Conservation (phyloP, 2,888 invertebrate species). For the Aethes cnicana region DNA sequence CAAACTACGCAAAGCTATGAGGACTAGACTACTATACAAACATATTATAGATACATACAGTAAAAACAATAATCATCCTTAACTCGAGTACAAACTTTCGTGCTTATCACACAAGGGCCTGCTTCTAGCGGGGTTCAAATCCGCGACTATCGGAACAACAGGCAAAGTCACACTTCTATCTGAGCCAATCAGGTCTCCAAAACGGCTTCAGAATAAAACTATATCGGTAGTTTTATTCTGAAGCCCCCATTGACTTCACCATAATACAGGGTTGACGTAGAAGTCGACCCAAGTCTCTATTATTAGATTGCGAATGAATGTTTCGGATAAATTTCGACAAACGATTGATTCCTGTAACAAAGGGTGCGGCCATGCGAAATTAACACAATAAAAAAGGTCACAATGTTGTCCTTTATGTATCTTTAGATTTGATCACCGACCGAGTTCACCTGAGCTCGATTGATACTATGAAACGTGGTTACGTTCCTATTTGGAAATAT, state of each 20-base stretch:
- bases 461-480: not conserved
- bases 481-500: too few species aligned
- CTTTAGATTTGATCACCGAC: constrained; percentile 38
- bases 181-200: constrained; percentile 4
- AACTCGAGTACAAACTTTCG: too few species aligned
- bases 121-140: too few species aligned
- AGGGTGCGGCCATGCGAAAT: constrained; percentile 62
- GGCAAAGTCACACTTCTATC: too few species aligned
- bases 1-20: too few species aligned
- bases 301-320: constrained; percentile 68
- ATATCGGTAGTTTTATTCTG: too few species aligned
- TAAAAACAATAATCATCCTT: too few species aligned
- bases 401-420: constrained; percentile 51
- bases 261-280: constrained; percentile 43
- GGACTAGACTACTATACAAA: too few species aligned
- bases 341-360: constrained; percentile 67
- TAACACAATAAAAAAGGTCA: constrained; percentile 70
- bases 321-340: constrained; percentile 67
- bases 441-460: constrained; percentile 28
- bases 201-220: constrained; percentile 21
- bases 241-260: constrained; percentile 44
- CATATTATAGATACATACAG: too few species aligned
- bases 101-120: too few species aligned
- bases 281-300: constrained; percentile 57
- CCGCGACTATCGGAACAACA: too few species aligned